Evolutionary conservation across 2,113 vertebrate species (phyloP), one percentile per base, ranked within the genome.

Genomic region (Pterocles gutturalis): DNA sequence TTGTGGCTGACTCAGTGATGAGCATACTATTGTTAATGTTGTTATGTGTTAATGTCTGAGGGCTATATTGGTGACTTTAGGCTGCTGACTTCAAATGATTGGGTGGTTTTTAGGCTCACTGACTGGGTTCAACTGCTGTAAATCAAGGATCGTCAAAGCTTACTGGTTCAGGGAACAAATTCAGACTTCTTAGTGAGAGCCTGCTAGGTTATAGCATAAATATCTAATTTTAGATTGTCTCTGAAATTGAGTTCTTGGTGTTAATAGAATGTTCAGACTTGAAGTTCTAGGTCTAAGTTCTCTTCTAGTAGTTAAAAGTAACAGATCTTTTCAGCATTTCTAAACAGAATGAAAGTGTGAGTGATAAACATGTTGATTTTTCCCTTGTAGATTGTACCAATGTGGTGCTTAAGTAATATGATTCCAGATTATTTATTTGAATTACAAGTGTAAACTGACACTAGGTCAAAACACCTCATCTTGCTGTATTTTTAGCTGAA

Each of bases 391-490:
- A 24, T 57, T 72, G 80, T 83, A 45, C 45, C 1, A 2, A 11
- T 79, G 41, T 80, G 70, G 33, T 31, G 41, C 31, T 76, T 89
- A 4, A 76, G 22, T 22, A 83, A n/a, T 48, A 45, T 24, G 5
- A 17, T 61, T 87, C 20, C 13, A 54, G 62, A 53, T n/a, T 78
- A 13, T 58, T 48, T 53, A 36, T 69, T 65, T n/a, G 72, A 7
- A 48, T 77, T 53, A 31, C 7, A 48, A 57, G 31, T 72, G 45
- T 91, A 61, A 83, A 34, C 38, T 55, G 43, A 49, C 45, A 36
- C 7, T 14, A 38, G 45, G 33, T 14, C 0, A 0, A 81, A 76
- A 41, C 7, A 14, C 6, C 5, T 76, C 4, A 2, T 73, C 38
- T 83, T 79, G 22, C 22, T 79, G 57, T 75, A 9, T 69, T 83